A percentile compares a stretch with the other conserved stretches of the same genome.
Evolutionary conservation across 2,888 invertebrate species (phyloP).

Genomic region (Tetranychus truncatus): DNA sequence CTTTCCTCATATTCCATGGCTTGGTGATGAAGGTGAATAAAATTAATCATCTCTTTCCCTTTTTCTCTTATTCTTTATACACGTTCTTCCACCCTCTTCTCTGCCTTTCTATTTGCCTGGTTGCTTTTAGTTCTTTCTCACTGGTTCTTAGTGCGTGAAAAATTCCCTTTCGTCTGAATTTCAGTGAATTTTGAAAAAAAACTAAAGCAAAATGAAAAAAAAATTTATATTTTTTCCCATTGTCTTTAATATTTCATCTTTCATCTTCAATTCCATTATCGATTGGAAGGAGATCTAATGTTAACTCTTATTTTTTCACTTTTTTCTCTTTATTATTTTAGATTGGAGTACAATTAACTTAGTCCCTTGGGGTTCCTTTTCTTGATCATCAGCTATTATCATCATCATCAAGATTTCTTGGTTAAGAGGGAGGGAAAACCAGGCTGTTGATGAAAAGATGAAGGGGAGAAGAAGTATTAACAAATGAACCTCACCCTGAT

Average conservation of each 20-base stretch:
- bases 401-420: no score
- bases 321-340: no score
- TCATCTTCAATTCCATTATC: no score
- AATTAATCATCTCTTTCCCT: no score
- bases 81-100: not conserved
- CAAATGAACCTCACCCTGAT: not conserved
- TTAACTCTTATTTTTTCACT: no score
- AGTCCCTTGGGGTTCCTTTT: no score
- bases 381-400: no score
- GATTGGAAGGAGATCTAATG: no score
- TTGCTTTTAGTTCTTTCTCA: not conserved
- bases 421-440: no score
- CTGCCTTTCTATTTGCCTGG: not conserved
- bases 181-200: not conserved
- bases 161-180: not conserved
- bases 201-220: not conserved
- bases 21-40: not conserved
- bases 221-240: not conserved
- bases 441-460: not conserved
- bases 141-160: not conserved
- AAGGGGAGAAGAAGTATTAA: not conserved
- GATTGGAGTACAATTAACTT: no score
- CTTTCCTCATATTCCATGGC: not conserved
- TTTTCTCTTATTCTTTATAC: no score
- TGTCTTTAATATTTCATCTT: not conserved